Conservation (phyloP, 2,113 vertebrate genomes). For the Microtus richardsoni region DNA sequence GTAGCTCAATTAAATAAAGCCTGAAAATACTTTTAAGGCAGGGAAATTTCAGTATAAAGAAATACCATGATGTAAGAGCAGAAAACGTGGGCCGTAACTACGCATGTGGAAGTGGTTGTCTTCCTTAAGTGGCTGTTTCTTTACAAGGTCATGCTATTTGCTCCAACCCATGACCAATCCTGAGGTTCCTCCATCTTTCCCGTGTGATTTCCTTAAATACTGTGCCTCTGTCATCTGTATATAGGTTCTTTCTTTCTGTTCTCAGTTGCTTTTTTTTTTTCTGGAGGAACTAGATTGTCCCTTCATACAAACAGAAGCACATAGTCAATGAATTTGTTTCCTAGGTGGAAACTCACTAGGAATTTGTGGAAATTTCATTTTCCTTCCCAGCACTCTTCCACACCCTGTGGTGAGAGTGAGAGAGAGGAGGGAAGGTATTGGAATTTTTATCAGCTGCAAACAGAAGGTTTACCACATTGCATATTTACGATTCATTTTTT, state of each 20-base stretch:
- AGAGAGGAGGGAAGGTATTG: neutral
- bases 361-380: neutral
- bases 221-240: accelerated
- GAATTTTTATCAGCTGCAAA: neutral
- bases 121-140: neutral
- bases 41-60: neutral
- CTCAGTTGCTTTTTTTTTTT: no score
- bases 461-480: neutral
- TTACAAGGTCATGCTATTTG: neutral
- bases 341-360: neutral
- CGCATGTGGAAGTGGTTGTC: neutral
- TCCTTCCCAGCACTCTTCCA: neutral
- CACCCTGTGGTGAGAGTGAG: neutral
- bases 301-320: neutral
- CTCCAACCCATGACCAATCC: neutral
- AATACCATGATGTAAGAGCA: neutral
- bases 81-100: neutral
- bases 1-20: neutral
- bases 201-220: neutral
- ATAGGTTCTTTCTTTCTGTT: neutral
- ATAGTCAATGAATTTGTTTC: neutral
- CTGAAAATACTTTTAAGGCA: neutral
- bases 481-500: neutral
- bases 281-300: neutral
- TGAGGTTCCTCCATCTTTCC: neutral